phyloP scores from a whole-genome alignment of 2,888 invertebrate genomes.

The Caenorhabditis sinica region DNA sequence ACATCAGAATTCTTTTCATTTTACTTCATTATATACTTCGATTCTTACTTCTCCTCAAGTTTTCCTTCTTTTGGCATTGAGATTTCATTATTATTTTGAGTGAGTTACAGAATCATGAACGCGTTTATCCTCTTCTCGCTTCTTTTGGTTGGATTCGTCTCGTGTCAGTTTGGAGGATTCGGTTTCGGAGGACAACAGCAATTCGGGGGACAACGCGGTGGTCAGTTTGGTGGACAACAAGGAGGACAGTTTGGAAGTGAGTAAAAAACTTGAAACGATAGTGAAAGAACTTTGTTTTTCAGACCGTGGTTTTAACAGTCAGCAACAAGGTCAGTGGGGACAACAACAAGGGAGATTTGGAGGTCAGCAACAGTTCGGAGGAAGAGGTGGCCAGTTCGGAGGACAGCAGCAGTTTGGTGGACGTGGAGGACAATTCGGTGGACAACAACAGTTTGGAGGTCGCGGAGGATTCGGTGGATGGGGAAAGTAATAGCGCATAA shows the following conservation, averaged over 20 bases:
- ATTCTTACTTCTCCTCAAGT: not conserved
- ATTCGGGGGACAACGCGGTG: slow-evolving; percentile 26
- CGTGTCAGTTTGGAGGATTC: slow-evolving; percentile 38
- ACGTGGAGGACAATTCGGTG: slow-evolving; percentile 35
- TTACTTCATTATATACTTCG: not conserved
- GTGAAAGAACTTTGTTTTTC: not conserved
- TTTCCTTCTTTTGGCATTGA: not conserved
- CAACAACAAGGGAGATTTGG: slow-evolving; percentile 33
- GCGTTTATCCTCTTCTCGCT: slow-evolving; percentile 30
- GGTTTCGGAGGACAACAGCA: slow-evolving; percentile 30
- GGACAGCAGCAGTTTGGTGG: slow-evolving; percentile 34
- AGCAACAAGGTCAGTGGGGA: slow-evolving; percentile 8
- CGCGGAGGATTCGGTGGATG: slow-evolving; percentile 17
- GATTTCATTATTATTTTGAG: not conserved
- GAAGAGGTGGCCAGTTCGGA: slow-evolving; percentile 8
- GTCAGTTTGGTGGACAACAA: slow-evolving; percentile 35
- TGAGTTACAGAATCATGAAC: slow-evolving; percentile 37
- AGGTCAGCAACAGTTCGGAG: slow-evolving; percentile 31
- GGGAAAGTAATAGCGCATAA: not conserved
- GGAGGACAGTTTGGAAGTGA: slow-evolving; percentile 36
- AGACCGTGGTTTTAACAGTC: slow-evolving; percentile 18
- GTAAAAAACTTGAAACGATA: not conserved
- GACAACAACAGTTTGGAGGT: slow-evolving; percentile 41
- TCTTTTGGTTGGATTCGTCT: slow-evolving; percentile 45
- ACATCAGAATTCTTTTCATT: not conserved